These are phyloP conservation scores for Rousettus leschenaultii DNA, from an alignment of 2,113 vertebrate species.

Conservation along the genomic window DNA sequence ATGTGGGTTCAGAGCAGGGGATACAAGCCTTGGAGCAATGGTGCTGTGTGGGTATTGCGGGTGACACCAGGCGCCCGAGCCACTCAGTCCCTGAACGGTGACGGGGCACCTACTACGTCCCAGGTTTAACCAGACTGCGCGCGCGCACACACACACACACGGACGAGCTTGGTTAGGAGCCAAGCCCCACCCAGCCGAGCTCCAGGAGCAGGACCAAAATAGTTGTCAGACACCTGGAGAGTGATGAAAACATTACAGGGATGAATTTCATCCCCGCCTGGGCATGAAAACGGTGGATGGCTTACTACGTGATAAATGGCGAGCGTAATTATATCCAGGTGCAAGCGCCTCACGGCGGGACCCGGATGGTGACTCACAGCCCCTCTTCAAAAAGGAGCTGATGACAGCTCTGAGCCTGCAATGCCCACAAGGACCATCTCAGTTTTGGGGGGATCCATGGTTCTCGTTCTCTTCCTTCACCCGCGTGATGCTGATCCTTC, in stretches of 20 bases:
- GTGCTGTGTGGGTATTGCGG: not conserved
- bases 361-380: not conserved
- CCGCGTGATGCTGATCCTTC: not conserved
- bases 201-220: not conserved
- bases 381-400: not conserved
- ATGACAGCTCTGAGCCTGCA: not conserved
- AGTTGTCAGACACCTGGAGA: not conserved
- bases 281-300: not conserved
- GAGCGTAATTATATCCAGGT: not conserved
- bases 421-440: not conserved
- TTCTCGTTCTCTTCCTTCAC: not conserved
- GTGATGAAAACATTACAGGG: not conserved
- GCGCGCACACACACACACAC: too few species aligned
- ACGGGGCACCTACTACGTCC: accelerated
- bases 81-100: not conserved
- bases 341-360: not conserved
- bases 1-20: not conserved
- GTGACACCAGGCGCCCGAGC: not conserved
- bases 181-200: not conserved
- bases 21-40: not conserved
- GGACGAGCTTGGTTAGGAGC: not conserved
- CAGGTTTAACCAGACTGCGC: not conserved
- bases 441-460: not conserved
- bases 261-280: not conserved
- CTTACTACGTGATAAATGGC: not conserved